Base-by-base conservation (phyloP, 2,113 vertebrate genomes). In the Anhinga anhinga region DNA sequence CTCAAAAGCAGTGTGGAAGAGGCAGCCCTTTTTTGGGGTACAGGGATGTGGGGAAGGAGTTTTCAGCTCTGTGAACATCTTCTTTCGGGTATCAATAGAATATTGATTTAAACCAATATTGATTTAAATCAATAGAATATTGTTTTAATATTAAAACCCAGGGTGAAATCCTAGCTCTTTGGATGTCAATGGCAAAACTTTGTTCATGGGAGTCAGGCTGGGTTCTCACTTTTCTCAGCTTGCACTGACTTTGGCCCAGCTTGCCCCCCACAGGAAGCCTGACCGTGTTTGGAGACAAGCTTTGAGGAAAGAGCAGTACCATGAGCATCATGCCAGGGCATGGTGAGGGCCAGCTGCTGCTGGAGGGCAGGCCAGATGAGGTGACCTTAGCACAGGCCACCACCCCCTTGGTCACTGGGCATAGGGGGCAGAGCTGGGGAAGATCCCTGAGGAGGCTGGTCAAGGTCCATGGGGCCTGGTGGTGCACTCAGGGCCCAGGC, bases 211-310 rank as follows among this genome's bases (percentile, higher is more conserved):
- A 44, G 2, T 19, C 6, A 7, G 20, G 3, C 32, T 47, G 47
- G 8, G 12, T 49, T 58, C 15, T 3, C 0, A 0, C 3, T 6
- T 18, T 50, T 52, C 52, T 50, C 0, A 0, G 11, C 14, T 34
- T 69, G 42, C 9, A 2, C 9, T 40, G 38, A 4, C 23, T 65
- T n/a, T 2, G 7, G 7, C 1, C 11, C 2, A 7, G 9, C 5
- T 69, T 76, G 13, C 4, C 5, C 22, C 7, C 7, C 2, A 1
- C 4, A 61, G 50, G 36, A 52, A 61, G 8, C 21, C 17, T 79
- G 49, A 38, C 3, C 7, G 13, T 18, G 11, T 58, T 52, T 79
- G 65, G 40, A 78, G 27, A 62, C 9, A 26, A 66, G 23, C 13
- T 62, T 23, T 66, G 50, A 66, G 42, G 56, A 62, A 66, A 15